Evolutionary conservation across 1,140 invertebrate genomes (phyloP).

Genomic region (Trichonephila clavipes): DNA sequence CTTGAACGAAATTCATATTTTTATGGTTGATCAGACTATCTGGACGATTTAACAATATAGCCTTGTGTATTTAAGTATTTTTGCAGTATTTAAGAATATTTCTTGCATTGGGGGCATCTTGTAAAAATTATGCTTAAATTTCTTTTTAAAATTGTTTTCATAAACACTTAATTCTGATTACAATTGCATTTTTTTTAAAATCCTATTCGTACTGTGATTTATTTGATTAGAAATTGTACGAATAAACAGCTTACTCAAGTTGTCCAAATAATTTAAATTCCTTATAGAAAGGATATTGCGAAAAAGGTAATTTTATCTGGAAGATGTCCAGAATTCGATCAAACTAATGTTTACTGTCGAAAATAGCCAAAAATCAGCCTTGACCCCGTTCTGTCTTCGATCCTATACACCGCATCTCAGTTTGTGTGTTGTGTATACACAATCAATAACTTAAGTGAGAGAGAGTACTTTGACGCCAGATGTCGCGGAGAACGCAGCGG

Average conservation of each 20-base stretch:
- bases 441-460: constrained; percentile 58
- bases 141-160: too few species aligned
- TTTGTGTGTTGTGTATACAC: constrained; percentile 53
- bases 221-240: too few species aligned
- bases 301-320: constrained; percentile 57
- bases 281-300: not conserved
- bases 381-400: constrained; percentile 61
- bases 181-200: too few species aligned
- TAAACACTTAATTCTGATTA: too few species aligned
- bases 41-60: too few species aligned
- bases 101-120: too few species aligned
- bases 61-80: too few species aligned
- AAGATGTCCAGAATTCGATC: constrained; percentile 70
- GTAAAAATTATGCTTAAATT: too few species aligned
- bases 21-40: too few species aligned
- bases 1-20: too few species aligned
- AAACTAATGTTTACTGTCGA: constrained; percentile 67
- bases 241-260: not conserved
- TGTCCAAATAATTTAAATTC: not conserved
- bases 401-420: constrained; percentile 25
- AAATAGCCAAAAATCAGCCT: constrained; percentile 68
- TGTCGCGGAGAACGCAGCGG: constrained; percentile 58
- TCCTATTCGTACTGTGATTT: too few species aligned
- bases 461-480: constrained; percentile 61
- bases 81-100: too few species aligned